A percentile compares a stretch with the other conserved stretches of the same genome.
Evolutionary conservation across 2,888 invertebrate genomes (phyloP).

Genomic region (Eudemis profundana): DNA sequence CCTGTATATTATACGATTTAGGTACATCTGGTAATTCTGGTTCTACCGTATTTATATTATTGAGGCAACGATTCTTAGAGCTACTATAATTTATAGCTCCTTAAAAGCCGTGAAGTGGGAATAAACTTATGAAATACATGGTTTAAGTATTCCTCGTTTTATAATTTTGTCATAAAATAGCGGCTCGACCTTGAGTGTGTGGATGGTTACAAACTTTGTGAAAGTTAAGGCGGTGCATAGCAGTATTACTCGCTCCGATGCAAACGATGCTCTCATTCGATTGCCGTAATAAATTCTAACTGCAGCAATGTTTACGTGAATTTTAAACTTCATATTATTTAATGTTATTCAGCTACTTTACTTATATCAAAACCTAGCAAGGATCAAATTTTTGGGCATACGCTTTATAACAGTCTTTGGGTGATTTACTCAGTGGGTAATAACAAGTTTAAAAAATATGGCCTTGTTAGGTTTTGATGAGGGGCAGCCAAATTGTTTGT

Average conservation of each 20-base stretch:
- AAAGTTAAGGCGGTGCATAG: conserved; percentile 58
- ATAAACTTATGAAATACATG: conserved; percentile 38
- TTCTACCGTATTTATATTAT: conserved; percentile 8
- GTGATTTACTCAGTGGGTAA: no score
- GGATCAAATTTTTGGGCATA: no score
- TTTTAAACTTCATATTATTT: conserved; percentile 7
- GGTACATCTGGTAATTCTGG: not conserved
- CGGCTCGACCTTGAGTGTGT: conserved; percentile 55
- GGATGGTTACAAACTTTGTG: conserved; percentile 51
- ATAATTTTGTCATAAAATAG: conserved; percentile 45
- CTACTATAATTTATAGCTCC: conserved; percentile 25
- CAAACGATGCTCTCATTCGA: conserved; percentile 38
- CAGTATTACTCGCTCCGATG: conserved; percentile 41
- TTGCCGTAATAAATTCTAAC: conserved; percentile 26
- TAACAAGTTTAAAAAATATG: no score
- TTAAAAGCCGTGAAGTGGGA: conserved; percentile 29
- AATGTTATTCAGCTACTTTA: no score
- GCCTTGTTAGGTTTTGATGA: no score
- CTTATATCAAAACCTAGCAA: no score
- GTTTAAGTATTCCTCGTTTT: conserved; percentile 21
- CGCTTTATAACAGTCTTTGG: no score
- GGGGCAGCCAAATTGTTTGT: no score
- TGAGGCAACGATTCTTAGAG: conserved; percentile 1
- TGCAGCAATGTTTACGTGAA: conserved; percentile 27
- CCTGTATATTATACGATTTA: no score